A percentile compares a stretch with the other conserved stretches of the same genome.
phyloP scores from a whole-genome alignment of 2,797 vertebrate species.

The Sebastes hubbsi region DNA sequence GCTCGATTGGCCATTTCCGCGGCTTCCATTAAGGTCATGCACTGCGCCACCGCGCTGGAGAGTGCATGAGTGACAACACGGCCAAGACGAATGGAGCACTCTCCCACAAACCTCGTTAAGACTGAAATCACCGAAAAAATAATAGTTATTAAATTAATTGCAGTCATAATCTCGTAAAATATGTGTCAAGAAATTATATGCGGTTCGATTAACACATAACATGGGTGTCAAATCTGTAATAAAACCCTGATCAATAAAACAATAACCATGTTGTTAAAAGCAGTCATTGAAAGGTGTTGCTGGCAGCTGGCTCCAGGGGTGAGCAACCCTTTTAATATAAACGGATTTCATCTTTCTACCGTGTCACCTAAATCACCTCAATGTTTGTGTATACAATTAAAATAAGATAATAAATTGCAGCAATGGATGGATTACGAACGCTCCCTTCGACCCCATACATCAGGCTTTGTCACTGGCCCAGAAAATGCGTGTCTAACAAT shows the following conservation, averaged over 20 bases:
- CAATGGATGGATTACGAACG: constrained; percentile 96
- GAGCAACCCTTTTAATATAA: constrained; percentile 99
- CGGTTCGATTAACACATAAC: constrained; percentile 99
- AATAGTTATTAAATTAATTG: constrained; percentile 99
- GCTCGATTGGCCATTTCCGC: constrained; percentile 86
- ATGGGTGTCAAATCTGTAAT: constrained; percentile 97
- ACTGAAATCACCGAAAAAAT: constrained; percentile 89
- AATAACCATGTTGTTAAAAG: constrained; percentile 99
- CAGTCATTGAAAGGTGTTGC: constrained; percentile 91
- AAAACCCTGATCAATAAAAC: constrained; percentile 99
- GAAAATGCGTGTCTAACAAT: constrained; percentile 99
- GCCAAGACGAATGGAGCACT: constrained; percentile 91
- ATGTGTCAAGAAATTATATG: constrained; percentile 95
- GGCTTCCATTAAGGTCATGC: constrained; percentile 85
- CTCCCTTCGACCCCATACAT: constrained; percentile 95
- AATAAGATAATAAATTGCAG: constrained; percentile 99
- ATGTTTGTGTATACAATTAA: constrained; percentile 99
- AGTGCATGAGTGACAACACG: constrained; percentile 86
- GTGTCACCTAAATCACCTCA: constrained; percentile 99
- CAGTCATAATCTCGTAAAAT: constrained; percentile 93
- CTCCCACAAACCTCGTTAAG: constrained; percentile 86
- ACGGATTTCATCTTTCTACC: constrained; percentile 99
- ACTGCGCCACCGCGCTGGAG: constrained; percentile 83
- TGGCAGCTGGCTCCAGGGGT: constrained; percentile 92
- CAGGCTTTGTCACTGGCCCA: constrained; percentile 92